A percentile compares a stretch with the other conserved stretches of the same genome.
phyloP scores from a whole-genome alignment of 2,113 vertebrate genomes.

The Pitta sordida region DNA sequence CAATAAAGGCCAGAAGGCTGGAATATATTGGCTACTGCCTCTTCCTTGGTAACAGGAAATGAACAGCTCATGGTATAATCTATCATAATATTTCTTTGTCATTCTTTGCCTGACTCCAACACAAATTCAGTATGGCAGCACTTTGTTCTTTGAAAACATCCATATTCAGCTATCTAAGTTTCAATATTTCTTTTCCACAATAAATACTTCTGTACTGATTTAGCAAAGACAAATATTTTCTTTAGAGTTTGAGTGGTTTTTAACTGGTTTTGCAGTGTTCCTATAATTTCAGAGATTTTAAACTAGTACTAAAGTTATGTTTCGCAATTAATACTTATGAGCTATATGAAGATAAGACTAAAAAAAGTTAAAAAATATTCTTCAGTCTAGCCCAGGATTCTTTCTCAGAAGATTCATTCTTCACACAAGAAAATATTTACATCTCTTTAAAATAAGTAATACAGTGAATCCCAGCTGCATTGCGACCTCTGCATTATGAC shows the following conservation, averaged over 20 bases:
- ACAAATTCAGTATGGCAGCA: constrained; percentile 23
- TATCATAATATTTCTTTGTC: constrained; percentile 59
- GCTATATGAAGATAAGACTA: not conserved
- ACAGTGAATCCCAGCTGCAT: too few relatives aligned
- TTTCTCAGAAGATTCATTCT: not conserved
- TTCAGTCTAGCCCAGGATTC: not conserved
- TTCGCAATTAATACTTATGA: not conserved
- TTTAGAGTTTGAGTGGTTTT: not conserved
- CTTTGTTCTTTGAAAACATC: constrained; percentile 14
- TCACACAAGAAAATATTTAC: not conserved
- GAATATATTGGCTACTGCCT: constrained; percentile 59
- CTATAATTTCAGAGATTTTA: not conserved
- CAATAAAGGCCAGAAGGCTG: constrained; percentile 47
- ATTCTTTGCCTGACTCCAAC: constrained; percentile 36
- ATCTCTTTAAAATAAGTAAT: not conserved
- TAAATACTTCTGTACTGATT: not conserved
- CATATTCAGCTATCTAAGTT: not conserved
- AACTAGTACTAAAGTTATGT: not conserved
- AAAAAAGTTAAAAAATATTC: not conserved
- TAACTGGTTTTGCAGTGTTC: not conserved
- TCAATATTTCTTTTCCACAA: not conserved
- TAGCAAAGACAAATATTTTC: constrained; percentile 17
- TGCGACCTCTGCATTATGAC: too few relatives aligned
- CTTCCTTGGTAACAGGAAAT: constrained; percentile 72
- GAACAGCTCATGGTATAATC: constrained; percentile 54